A percentile compares a stretch with the other conserved stretches of the same genome.
Evolutionary conservation across 2,888 invertebrate genomes (phyloP).

Genomic region (Urechis unicinctus): DNA sequence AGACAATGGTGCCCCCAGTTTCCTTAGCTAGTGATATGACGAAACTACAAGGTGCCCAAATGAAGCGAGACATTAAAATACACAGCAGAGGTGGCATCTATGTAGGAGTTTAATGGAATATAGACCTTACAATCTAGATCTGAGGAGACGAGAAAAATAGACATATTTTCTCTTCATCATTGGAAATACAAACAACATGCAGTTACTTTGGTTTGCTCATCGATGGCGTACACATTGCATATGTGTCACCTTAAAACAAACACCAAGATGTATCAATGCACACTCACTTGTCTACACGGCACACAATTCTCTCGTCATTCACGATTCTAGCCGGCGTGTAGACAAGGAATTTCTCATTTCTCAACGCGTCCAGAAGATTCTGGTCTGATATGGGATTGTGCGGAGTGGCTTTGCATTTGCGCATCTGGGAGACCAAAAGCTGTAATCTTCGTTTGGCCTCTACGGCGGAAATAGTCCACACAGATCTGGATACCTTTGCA

Average conservation of each 20-base stretch:
- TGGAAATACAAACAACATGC: no score
- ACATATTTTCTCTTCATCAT: no score
- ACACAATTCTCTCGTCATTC: slow-evolving; percentile 56
- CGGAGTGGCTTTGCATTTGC: slow-evolving; percentile 47
- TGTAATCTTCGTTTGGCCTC: slow-evolving; percentile 66
- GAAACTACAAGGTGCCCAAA: slow-evolving; percentile 62
- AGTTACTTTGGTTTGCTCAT: no score
- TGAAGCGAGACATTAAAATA: no score
- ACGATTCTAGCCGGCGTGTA: slow-evolving; percentile 90
- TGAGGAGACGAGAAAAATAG: no score
- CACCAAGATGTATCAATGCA: no score
- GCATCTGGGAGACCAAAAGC: slow-evolving; percentile 68
- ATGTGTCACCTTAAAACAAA: no score
- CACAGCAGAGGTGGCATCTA: no score
- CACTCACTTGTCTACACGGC: slow-evolving; percentile 59
- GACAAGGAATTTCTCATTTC: slow-evolving; percentile 75
- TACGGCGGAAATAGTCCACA: slow-evolving; percentile 65
- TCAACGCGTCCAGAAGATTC: slow-evolving; percentile 60
- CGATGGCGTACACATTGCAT: no score
- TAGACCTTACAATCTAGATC: no score
- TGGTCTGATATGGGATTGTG: slow-evolving; percentile 53
- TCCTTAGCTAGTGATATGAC: slow-evolving; percentile 61
- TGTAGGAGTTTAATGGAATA: no score
- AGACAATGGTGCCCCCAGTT: slow-evolving; percentile 67
- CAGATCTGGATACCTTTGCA: no score